These are phyloP conservation scores for Leptinotarsa juncta DNA, from an alignment of 2,888 invertebrate genomes.

Conservation along the genomic window DNA sequence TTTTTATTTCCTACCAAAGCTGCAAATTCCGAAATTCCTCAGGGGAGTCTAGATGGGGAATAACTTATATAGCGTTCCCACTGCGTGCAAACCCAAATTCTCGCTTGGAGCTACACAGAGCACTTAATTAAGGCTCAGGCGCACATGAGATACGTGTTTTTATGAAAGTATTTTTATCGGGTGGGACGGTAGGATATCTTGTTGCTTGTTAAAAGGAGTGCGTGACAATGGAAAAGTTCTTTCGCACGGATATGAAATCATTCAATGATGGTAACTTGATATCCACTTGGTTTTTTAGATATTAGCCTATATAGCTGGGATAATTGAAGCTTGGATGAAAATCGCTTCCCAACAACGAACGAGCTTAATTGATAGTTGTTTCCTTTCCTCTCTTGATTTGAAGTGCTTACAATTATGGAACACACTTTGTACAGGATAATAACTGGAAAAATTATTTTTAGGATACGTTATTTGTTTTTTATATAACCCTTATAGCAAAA, in stretches of 20 bases:
- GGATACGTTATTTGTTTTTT: too few species aligned
- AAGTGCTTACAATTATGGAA: neutral
- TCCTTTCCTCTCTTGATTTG: neutral
- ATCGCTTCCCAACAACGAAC: neutral
- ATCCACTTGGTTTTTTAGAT: constrained; percentile 4
- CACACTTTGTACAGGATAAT: neutral
- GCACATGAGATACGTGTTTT: constrained; percentile 16
- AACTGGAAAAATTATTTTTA: neutral
- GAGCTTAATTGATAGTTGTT: neutral
- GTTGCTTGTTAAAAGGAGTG: constrained; percentile 14
- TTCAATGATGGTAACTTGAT: constrained; percentile 7
- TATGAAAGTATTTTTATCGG: constrained; percentile 11
- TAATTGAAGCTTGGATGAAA: neutral
- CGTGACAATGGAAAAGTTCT: constrained; percentile 6
- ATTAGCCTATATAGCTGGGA: neutral
- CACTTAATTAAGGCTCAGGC: constrained; percentile 16
- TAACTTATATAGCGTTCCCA: neutral
- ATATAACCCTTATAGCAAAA: too few species aligned
- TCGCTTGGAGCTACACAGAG: constrained; percentile 5
- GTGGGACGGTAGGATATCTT: neutral
- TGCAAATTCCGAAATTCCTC: constrained; percentile 5
- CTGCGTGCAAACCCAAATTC: constrained; percentile 23
- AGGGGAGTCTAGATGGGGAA: constrained; percentile 6
- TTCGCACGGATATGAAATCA: constrained; percentile 13
- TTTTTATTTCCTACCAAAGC: neutral